Conservation (phyloP, 2,888 invertebrate genomes). For the Ochlodes sylvanus region DNA sequence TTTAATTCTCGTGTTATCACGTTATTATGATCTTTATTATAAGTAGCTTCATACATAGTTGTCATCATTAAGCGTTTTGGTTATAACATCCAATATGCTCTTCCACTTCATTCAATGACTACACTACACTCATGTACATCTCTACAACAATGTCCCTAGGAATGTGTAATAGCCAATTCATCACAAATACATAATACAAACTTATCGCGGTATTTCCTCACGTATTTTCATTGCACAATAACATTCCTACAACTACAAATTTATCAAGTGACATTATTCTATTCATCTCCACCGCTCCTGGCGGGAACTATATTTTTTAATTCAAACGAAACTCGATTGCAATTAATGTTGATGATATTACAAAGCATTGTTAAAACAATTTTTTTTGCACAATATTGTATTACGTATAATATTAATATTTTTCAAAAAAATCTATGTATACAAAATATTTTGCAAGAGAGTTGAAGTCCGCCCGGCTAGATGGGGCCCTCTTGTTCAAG, state of each 20-base stretch:
- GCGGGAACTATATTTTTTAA: not conserved
- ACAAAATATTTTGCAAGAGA: too few relatives aligned
- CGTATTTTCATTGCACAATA: not conserved
- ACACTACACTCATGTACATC: not conserved
- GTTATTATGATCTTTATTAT: constrained; percentile 1
- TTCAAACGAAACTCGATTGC: too few relatives aligned
- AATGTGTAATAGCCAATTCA: constrained; percentile 41
- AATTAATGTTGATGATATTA: too few relatives aligned
- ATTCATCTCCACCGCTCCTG: not conserved
- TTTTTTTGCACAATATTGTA: too few relatives aligned
- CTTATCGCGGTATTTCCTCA: not conserved
- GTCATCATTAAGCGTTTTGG: constrained; percentile 9
- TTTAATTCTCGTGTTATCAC: not conserved
- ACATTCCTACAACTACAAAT: constrained; percentile 12
- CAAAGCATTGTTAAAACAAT: too few relatives aligned
- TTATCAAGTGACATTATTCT: constrained; percentile 5
- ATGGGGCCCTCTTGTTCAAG: too few relatives aligned
- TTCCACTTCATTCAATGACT: not conserved
- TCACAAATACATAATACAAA: constrained; percentile 9
- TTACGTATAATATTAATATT: too few relatives aligned
- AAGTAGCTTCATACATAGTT: constrained; percentile 1
- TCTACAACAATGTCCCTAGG: constrained; percentile 33
- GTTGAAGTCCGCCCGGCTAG: too few relatives aligned
- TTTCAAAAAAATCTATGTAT: too few relatives aligned
- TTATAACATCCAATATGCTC: not conserved